phyloP scores from a whole-genome alignment of 2,797 vertebrate genomes.

The Phataginus tetradactyla region DNA sequence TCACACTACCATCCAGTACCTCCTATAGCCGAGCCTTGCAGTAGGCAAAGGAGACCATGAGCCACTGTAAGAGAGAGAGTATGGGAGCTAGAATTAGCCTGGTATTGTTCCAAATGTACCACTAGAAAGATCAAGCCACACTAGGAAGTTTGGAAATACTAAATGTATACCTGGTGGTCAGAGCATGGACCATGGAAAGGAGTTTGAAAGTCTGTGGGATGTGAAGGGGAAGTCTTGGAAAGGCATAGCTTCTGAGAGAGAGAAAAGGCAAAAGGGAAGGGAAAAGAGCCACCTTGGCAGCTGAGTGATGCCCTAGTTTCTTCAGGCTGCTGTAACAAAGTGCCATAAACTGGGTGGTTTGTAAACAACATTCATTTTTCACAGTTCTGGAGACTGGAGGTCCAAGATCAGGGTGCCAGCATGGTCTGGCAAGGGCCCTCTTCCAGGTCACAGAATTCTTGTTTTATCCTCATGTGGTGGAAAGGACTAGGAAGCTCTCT shows the following conservation, averaged over 20 bases:
- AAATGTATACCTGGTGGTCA: neutral
- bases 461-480: neutral
- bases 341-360: neutral
- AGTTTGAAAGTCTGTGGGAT: neutral
- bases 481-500: neutral
- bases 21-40: neutral
- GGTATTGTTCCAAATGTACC: neutral
- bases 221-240: neutral
- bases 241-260: neutral
- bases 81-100: neutral
- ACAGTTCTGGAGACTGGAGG: neutral
- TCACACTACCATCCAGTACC: neutral
- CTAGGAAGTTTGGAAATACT: neutral
- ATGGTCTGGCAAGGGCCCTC: neutral
- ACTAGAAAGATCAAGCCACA: neutral
- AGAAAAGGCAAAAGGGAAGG: neutral
- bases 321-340: neutral
- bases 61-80: neutral
- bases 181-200: neutral
- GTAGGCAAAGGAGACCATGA: neutral
- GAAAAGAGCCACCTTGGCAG: neutral
- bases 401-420: neutral
- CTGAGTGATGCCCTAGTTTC: neutral
- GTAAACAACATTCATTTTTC: neutral
- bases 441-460: neutral